Evolutionary conservation across 2,888 invertebrate genomes (phyloP), one percentile per base, ranked within the genome.

Genomic region (Furcula furcula): DNA sequence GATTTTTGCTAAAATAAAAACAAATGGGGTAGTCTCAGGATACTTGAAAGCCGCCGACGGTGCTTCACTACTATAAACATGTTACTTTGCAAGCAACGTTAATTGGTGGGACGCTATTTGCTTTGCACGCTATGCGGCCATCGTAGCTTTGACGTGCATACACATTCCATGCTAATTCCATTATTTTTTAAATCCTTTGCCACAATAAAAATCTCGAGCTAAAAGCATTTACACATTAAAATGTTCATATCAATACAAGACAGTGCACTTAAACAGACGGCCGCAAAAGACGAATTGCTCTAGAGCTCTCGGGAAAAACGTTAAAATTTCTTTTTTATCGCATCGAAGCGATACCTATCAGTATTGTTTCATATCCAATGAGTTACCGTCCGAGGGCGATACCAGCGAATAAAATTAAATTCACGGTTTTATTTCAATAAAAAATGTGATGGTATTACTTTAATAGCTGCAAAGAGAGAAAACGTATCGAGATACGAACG

Each of bases 341-440:
- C 65, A 67, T 66, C 61, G 60, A 56, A 45, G 49, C 64, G 79
- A 81, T 85, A 67, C 65, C 74, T 82, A 82, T 84, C 82, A 59
- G 76, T 76, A 82, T 83, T 82, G 83, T 83, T 73, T 76, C 69
- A 78, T 76, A 75, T 74, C 62, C 71, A 70, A 79, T 78, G 76
- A 82, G 73, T 77, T 76, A 26, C 78, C 74, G 76, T 75, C 63
- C 65, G 54, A 55, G 49, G 49, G 67, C 68, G 75, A 75, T 76
- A 64, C 68, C 62, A 65, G 56, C 55, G 71, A 76, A 79, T 81
- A 81, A 76, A 81, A 82, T 75, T 61, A 76, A 79, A 77, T 76
- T 72, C 65, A 72, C 61, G 55, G 63, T 72, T 75, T 79, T 76
- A 72, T 78, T 79, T 76, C 55, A 28, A 65, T 54, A 60, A 71